phyloP scores from a whole-genome alignment of 2,888 invertebrate species.

The Lucinisca nassula region DNA sequence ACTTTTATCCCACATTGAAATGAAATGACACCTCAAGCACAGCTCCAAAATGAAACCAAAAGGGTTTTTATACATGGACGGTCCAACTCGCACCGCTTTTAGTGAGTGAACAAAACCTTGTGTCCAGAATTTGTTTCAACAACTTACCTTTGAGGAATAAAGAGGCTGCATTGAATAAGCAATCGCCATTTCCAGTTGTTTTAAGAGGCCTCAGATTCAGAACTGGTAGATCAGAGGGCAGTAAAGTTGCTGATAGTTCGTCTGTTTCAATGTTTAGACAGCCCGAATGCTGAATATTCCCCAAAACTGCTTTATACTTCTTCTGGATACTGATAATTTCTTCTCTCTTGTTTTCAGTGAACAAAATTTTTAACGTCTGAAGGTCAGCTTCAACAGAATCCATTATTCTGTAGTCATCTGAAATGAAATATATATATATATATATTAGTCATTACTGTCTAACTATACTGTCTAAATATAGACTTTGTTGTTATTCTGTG shows the following conservation, averaged over 20 bases:
- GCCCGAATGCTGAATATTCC: background rate
- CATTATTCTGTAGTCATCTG: background rate
- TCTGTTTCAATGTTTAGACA: background rate
- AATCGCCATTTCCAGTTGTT: constrained; percentile 9
- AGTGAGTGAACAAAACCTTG: no score
- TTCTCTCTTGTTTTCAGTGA: background rate
- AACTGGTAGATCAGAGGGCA: background rate
- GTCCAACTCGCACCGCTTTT: no score
- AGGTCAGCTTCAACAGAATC: background rate
- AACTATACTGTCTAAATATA: no score
- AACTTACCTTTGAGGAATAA: background rate
- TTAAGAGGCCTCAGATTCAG: background rate
- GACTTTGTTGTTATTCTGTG: no score
- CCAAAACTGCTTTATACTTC: background rate
- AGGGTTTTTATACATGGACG: no score
- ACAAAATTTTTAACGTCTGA: background rate
- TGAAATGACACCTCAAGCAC: no score
- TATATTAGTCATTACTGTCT: no score
- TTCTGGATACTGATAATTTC: background rate
- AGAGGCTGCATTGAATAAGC: background rate
- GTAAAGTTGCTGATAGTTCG: background rate
- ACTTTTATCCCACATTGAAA: no score
- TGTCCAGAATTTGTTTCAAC: no score
- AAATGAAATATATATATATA: background rate
- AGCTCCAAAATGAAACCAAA: no score